Conservation (phyloP, 2,113 vertebrate species). For the Hyla sarda region DNA sequence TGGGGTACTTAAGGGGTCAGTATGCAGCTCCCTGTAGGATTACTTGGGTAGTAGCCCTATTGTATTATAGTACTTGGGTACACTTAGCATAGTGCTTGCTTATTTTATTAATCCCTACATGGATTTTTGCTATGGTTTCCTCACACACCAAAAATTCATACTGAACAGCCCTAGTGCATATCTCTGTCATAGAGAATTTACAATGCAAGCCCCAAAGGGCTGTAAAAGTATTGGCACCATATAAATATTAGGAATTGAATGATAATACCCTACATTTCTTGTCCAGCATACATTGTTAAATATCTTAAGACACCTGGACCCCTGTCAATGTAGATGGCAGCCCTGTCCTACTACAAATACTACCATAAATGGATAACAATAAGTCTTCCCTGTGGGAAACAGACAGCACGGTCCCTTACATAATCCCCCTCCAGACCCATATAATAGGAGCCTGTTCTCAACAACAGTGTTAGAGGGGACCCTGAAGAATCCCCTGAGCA, state of each 20-base stretch:
- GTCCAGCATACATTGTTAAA: neutral
- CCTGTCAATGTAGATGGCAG: neutral
- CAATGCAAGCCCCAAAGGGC: neutral
- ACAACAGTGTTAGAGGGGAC: neutral
- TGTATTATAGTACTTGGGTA: neutral
- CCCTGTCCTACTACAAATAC: neutral
- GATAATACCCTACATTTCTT: neutral
- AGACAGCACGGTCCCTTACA: neutral
- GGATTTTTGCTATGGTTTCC: neutral
- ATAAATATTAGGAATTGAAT: neutral
- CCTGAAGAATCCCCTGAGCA: neutral
- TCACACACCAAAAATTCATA: neutral
- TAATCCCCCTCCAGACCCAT: neutral
- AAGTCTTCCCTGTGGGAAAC: neutral
- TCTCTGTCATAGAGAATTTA: no score
- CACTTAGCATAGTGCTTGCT: neutral
- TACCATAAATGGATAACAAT: neutral
- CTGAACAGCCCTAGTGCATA: no score
- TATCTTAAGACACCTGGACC: neutral
- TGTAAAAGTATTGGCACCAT: neutral
- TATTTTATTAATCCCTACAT: neutral
- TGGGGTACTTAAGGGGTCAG: no score
- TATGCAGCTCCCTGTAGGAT: no score
- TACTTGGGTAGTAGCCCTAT: no score
- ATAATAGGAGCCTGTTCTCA: slow-evolving; percentile 16